Percentiles rank a stretch among this genome's conserved stretches.
These are phyloP conservation scores for Sinhomidia bicolor DNA, from an alignment of 2,888 invertebrate species.

Conservation along the genomic window DNA sequence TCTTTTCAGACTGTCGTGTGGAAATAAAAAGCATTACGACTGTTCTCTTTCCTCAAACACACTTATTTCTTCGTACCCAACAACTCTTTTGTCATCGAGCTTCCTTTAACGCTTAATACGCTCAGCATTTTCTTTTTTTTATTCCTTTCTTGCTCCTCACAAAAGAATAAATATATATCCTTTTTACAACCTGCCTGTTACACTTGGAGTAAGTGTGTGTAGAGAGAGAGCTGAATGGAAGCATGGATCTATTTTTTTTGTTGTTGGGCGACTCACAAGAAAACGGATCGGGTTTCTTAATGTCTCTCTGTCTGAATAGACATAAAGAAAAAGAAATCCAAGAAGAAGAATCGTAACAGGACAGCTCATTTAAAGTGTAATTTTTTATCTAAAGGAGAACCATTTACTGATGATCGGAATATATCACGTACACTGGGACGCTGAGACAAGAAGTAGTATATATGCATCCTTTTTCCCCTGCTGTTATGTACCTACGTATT, in stretches of 20 bases:
- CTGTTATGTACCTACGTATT: no score
- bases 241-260: neutral
- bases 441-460: no score
- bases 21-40: neutral
- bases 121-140: neutral
- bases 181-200: conserved; percentile 40
- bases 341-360: conserved; percentile 20
- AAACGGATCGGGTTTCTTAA: neutral
- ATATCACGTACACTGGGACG: neutral
- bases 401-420: conserved; percentile 4
- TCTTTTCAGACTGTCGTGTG: neutral
- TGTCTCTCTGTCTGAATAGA: neutral
- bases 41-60: neutral
- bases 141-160: neutral
- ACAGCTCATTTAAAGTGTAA: conserved; percentile 55
- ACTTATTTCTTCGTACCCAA: neutral
- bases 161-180: neutral
- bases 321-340: neutral
- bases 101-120: conserved; percentile 33
- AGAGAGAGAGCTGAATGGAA: conserved; percentile 3
- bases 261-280: neutral
- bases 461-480: neutral
- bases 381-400: conserved; percentile 19
- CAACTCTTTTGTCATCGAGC: conserved; percentile 36
- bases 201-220: no score